Evolutionary conservation across 2,888 invertebrate species (phyloP).

Genomic region (Nomada fucata): DNA sequence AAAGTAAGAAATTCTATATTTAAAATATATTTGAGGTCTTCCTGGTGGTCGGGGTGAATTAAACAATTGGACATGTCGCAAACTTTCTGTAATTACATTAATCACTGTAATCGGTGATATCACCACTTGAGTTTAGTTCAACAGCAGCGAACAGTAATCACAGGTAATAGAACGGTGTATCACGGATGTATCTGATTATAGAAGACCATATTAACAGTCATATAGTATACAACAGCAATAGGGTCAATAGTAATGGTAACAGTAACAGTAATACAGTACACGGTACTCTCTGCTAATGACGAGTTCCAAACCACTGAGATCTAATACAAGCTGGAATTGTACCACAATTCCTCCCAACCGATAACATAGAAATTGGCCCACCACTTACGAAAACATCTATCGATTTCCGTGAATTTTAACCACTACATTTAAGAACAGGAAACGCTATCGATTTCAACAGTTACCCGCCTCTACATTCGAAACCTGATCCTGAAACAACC

Average conservation of each 20-base stretch:
- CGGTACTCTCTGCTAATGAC: constrained; percentile 1
- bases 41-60: no score
- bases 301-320: not conserved
- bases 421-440: no score
- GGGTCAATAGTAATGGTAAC: constrained; percentile 13
- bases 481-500: no score
- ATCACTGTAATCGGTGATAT: not conserved
- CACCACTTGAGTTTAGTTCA: no score
- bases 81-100: not conserved
- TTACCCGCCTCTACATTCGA: no score
- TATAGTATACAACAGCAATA: not conserved
- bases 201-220: constrained; percentile 4
- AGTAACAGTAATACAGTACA: constrained; percentile 1
- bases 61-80: not conserved
- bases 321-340: not conserved
- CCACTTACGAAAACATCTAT: no score
- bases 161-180: not conserved
- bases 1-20: no score
- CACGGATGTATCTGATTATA: constrained; percentile 24
- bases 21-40: no score
- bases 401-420: no score
- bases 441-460: no score
- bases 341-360: not conserved
- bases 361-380: not conserved
- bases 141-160: not conserved